phyloP scores from a whole-genome alignment of 2,888 invertebrate species.

The Saturnia japonica region DNA sequence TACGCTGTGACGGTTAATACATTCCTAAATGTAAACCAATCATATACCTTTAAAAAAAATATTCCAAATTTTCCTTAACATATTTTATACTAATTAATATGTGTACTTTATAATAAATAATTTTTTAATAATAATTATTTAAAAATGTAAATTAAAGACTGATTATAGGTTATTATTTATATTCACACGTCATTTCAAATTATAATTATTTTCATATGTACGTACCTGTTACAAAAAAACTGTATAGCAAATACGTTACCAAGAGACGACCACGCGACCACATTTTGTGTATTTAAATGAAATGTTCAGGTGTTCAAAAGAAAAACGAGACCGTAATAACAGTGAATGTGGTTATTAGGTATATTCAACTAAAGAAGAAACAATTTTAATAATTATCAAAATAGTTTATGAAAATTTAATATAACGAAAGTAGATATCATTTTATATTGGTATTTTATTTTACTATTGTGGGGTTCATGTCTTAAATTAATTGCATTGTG shows the following conservation, averaged over 20 bases:
- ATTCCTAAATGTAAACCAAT: background rate
- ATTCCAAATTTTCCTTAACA: background rate
- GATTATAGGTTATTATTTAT: background rate
- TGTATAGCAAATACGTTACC: conserved; percentile 16
- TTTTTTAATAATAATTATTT: background rate
- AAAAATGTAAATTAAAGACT: background rate
- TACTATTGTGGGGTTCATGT: too few relatives aligned
- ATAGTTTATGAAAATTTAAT: background rate
- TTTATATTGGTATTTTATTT: too few relatives aligned
- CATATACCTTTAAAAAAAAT: background rate
- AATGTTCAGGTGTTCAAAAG: conserved; percentile 8
- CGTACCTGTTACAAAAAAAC: conserved; percentile 20
- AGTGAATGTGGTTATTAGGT: background rate
- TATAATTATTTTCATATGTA: conserved; percentile 3
- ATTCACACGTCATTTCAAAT: background rate
- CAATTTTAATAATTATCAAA: background rate
- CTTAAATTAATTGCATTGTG: too few relatives aligned
- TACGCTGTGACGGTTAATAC: background rate
- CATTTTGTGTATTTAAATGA: conserved; percentile 27
- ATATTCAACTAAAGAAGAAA: conserved; percentile 13
- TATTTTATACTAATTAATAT: background rate
- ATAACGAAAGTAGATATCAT: too few relatives aligned
- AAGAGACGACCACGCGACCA: conserved; percentile 20
- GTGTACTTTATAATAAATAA: background rate
- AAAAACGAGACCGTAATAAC: conserved; percentile 15